These are phyloP conservation scores for Rhadinocentrus ornatus DNA, from an alignment of 2,797 vertebrate species.

Conservation along the genomic window DNA sequence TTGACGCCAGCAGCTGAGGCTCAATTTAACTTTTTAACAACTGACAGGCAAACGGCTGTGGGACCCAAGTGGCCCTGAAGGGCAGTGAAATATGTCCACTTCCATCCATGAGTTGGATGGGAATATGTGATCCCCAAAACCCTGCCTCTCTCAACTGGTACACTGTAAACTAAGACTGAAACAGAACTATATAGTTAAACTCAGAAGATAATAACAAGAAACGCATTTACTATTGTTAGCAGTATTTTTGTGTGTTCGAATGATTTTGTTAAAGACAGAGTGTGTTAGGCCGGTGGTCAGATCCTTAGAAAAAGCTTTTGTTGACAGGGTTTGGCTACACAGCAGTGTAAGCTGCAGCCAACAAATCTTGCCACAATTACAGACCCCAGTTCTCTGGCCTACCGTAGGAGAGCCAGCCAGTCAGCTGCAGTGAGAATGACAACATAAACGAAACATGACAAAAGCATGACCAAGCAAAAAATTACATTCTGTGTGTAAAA, in stretches of 20 bases:
- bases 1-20: conserved; percentile 63
- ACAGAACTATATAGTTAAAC: conserved; percentile 16
- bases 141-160: conserved; percentile 10
- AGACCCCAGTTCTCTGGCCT: conserved; percentile 45
- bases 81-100: conserved; percentile 38
- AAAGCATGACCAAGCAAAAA: too few relatives aligned
- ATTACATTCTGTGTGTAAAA: too few relatives aligned
- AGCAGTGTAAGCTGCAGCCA: conserved; percentile 47
- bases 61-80: conserved; percentile 26
- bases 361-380: conserved; percentile 67
- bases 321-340: conserved; percentile 50
- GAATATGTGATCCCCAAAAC: conserved; percentile 8
- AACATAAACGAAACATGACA: conserved; percentile 30
- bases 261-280: conserved; percentile 14
- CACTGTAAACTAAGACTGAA: conserved; percentile 20
- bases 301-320: conserved; percentile 49
- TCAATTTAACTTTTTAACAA: conserved; percentile 53
- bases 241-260: conserved; percentile 22
- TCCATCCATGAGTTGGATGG: conserved; percentile 38
- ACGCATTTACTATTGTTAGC: not conserved
- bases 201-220: conserved; percentile 36
- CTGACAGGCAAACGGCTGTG: conserved; percentile 15
- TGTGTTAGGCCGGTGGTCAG: conserved; percentile 44
- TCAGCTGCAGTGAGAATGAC: conserved; percentile 12
- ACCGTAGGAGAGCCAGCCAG: conserved; percentile 34